Base-by-base conservation (phyloP, 2,888 invertebrate species). In the Bellardia pandia region DNA sequence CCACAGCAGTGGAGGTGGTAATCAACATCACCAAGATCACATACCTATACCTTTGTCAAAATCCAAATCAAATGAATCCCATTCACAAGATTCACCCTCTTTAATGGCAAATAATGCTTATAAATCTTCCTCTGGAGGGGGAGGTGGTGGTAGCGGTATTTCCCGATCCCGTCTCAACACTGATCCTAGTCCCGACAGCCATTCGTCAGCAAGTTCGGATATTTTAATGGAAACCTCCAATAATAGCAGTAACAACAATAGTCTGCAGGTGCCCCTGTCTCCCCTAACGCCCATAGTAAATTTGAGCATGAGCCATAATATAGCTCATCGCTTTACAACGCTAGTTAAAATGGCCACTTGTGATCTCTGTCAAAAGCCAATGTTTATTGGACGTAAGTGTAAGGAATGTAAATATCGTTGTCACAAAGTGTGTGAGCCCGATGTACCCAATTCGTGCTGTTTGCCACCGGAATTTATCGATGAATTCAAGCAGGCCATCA, bases 361-460 rank as follows among this genome's bases (percentile, higher is more conserved):
- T 94, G 97, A 98, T 94, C 96, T 96, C 92, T 98, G 98, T 94
- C 96, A 96, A 90, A 97, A 97, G 92, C 97, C 97, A 93, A 97
- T 98, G 96, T 96, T 97, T 90, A 96, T 97, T 92, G 97, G 96
- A 9, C 95, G 97, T 90, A 98, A 97, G 94, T 99, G 98, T 94
- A 98, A 97, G 93, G 98, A 98, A 94, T 99, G 98, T 95, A 98
- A 98, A 95, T 98, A 97, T 92, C 97, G 93, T 51, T 94, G 94
- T 88, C 94, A 94, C 93, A 95, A 95, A 90, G 98, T 98, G 91
- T 99, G 98, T 92, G 98, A 97, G 91, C 95, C 96, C 72, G 97
- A 97, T 94, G 98, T 98, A 89, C 97, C 98, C 89, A 97, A 98
- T 0, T 97, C 98, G 53, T 99, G 99, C 94, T 98, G 98, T 42